These are phyloP conservation scores for Cinclus mexicanus DNA, from an alignment of 2,113 vertebrate genomes.

Conservation along the genomic window DNA sequence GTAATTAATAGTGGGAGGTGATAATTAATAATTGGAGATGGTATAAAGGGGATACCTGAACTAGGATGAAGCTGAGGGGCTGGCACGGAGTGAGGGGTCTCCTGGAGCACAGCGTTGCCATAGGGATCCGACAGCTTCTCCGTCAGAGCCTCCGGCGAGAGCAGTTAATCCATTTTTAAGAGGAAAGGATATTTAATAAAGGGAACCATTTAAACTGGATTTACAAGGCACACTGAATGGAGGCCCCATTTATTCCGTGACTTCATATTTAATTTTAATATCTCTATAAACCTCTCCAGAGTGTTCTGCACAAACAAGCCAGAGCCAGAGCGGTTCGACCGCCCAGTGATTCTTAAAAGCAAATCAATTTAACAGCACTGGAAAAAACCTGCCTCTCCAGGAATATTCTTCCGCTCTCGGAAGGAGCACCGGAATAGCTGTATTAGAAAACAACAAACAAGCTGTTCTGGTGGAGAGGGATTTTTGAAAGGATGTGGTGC, in stretches of 20 bases:
- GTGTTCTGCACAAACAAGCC: neutral
- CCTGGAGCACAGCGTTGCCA: neutral
- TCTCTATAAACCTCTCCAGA: constrained; percentile 5
- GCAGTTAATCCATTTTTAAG: constrained; percentile 40
- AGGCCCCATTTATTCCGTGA: neutral
- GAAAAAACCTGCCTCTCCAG: neutral
- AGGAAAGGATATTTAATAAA: constrained; percentile 63
- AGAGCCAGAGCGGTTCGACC: neutral
- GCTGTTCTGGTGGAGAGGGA: neutral
- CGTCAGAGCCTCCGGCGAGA: neutral
- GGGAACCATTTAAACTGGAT: constrained; percentile 50
- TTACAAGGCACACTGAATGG: neutral
- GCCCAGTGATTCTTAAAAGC: neutral
- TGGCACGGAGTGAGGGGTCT: neutral
- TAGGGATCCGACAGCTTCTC: neutral
- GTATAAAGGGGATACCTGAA: rapidly evolving
- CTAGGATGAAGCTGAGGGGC: rapidly evolving
- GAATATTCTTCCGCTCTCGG: rapidly evolving
- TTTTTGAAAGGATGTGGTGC: neutral
- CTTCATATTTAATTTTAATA: constrained; percentile 23
- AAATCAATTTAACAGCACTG: neutral
- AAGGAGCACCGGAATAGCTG: neutral
- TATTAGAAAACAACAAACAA: neutral
- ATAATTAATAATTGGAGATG: neutral
- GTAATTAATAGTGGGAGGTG: neutral